Conservation (phyloP, 2,113 vertebrate species). For the Cranoglanis bouderius region DNA sequence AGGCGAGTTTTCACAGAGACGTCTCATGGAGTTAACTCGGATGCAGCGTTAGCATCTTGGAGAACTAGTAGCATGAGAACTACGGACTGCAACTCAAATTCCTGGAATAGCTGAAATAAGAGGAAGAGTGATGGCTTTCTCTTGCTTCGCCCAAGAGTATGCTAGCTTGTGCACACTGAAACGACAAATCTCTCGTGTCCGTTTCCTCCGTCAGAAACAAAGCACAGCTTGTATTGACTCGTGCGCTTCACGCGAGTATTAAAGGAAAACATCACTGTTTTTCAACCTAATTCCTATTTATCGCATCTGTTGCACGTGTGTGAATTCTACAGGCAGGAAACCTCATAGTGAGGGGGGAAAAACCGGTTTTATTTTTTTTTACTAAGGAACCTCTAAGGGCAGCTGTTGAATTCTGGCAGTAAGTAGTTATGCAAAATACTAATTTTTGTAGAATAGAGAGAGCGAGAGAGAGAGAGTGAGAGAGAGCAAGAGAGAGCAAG, state of each 20-base stretch:
- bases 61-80: slow-evolving; percentile 9
- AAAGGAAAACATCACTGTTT: not conserved
- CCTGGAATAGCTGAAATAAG: slow-evolving; percentile 39
- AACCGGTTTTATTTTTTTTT: not conserved
- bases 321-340: not conserved
- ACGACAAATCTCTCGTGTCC: not conserved
- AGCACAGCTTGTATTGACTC: not conserved
- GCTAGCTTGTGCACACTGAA: not conserved
- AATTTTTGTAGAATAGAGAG: not conserved
- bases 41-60: not conserved
- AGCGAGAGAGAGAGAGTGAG: no score
- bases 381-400: not conserved
- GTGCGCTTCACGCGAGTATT: not conserved
- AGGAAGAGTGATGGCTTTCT: slow-evolving; percentile 14
- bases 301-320: no score
- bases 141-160: slow-evolving; percentile 11
- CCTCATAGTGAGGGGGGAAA: not conserved
- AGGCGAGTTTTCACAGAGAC: not conserved
- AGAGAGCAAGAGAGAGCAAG: no score
- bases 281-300: not conserved
- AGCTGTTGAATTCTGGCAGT: not conserved
- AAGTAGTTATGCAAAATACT: not conserved
- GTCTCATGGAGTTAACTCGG: not conserved
- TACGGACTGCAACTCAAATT: slow-evolving; percentile 36
- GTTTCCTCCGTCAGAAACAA: not conserved